Conservation (phyloP, 2,113 vertebrate species). For the Rhizomys pruinosus region DNA sequence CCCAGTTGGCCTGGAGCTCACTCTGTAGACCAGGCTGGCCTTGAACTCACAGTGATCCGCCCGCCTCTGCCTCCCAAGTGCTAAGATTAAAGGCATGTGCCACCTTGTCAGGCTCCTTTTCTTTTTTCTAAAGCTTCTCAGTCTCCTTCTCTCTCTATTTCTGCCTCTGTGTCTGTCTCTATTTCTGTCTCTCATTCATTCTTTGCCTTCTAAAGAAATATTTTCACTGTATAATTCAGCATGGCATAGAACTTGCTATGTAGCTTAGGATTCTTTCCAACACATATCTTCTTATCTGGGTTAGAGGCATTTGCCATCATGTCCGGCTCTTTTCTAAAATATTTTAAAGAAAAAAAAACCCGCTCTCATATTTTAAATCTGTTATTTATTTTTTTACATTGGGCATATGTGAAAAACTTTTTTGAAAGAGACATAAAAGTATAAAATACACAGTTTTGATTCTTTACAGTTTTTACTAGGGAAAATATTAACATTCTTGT, state of each 20-base stretch:
- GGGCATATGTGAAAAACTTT: neutral
- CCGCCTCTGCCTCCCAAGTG: too few species aligned
- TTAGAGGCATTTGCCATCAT: neutral
- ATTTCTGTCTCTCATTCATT: too few species aligned
- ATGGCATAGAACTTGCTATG: neutral
- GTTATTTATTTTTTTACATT: neutral
- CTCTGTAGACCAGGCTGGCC: too few species aligned
- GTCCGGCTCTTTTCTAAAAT: neutral
- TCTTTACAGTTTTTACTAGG: neutral
- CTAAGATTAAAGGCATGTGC: too few species aligned
- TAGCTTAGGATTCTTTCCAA: neutral
- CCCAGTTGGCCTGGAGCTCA: too few species aligned
- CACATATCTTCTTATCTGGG: neutral
- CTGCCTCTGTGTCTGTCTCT: too few species aligned
- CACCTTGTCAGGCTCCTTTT: too few species aligned
- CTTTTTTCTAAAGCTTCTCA: too few species aligned
- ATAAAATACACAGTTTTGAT: neutral
- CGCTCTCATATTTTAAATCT: neutral
- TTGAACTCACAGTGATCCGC: too few species aligned
- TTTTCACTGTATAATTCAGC: neutral
- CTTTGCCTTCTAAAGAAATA: too few species aligned
- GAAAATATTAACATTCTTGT: neutral
- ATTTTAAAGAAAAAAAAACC: neutral
- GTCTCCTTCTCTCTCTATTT: too few species aligned
- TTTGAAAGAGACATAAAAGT: neutral